Percentiles rank a stretch among this genome's conserved stretches.
Conservation (phyloP, 1,140 invertebrate species). For the Drosophila insularis region DNA sequence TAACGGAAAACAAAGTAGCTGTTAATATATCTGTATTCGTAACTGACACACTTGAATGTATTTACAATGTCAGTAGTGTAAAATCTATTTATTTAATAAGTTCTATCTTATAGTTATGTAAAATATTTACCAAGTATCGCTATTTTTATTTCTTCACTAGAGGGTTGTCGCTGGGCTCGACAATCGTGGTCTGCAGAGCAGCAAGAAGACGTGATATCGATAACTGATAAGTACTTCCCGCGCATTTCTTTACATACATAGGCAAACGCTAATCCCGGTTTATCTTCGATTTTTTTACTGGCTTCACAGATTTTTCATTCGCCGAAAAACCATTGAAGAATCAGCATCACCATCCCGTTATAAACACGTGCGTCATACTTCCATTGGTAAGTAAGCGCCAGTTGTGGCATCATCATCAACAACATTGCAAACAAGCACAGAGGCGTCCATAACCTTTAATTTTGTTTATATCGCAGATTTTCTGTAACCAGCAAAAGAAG, state of each 20-base stretch:
- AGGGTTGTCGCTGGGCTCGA: not conserved
- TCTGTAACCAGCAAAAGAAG: constrained; percentile 29
- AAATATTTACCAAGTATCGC: no score
- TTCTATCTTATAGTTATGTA: no score
- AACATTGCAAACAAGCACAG: not conserved
- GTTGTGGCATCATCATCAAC: not conserved
- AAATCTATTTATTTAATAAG: no score
- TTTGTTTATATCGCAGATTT: constrained; percentile 27
- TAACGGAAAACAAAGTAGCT: no score
- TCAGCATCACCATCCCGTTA: constrained; percentile 13
- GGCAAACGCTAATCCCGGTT: constrained; percentile 23
- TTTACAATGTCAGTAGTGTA: no score
- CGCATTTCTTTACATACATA: constrained; percentile 30
- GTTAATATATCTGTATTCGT: no score
- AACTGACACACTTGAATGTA: no score
- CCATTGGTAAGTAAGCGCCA: constrained; percentile 44
- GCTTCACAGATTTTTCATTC: constrained; percentile 53
- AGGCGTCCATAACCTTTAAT: constrained; percentile 28
- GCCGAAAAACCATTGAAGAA: constrained; percentile 45
- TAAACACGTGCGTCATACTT: constrained; percentile 14
- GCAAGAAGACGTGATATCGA: not conserved
- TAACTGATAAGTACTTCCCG: constrained; percentile 43
- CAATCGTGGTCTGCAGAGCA: not conserved
- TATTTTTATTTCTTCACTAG: not conserved
- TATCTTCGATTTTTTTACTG: not conserved